A percentile compares a stretch with the other conserved stretches of the same genome.
Conservation (phyloP, 2,888 invertebrate species). For the Tromatobia lineatoria region DNA sequence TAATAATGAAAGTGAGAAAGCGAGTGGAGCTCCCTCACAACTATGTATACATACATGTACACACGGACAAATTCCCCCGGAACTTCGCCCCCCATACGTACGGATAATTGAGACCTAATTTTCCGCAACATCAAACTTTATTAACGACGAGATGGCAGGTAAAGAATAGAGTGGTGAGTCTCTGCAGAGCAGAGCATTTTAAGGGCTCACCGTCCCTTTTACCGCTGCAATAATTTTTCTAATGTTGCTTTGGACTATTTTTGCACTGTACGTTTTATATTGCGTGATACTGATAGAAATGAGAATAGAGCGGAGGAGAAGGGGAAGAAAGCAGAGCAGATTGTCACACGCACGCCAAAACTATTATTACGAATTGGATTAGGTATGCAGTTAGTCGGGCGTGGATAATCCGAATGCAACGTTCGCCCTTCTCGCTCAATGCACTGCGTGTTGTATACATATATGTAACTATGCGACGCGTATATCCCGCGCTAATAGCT, state of each 20-base stretch:
- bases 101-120: constrained; percentile 82
- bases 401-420: constrained; percentile 79
- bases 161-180: constrained; percentile 66
- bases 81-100: constrained; percentile 43
- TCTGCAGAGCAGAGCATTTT: constrained; percentile 7
- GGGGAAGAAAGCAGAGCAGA: constrained; percentile 56
- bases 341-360: constrained; percentile 75
- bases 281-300: neutral
- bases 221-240: constrained; percentile 12
- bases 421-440: constrained; percentile 47
- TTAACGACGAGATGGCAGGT: constrained; percentile 79
- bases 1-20: constrained; percentile 65
- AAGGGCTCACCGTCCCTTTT: constrained; percentile 24
- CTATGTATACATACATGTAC: constrained; percentile 22
- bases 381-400: constrained; percentile 80
- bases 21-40: constrained; percentile 4
- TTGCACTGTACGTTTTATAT: constrained; percentile 32
- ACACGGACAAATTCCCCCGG: neutral
- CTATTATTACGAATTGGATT: constrained; percentile 82
- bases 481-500: constrained; percentile 56
- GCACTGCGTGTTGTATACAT: constrained; percentile 5
- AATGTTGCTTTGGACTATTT: constrained; percentile 32
- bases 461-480: constrained; percentile 1
- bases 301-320: neutral
- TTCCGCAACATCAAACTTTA: constrained; percentile 83